Percentiles rank a stretch among this genome's conserved stretches.
phyloP scores from a whole-genome alignment of 2,797 vertebrate genomes.

The Melanotaenia parkinsoni region DNA sequence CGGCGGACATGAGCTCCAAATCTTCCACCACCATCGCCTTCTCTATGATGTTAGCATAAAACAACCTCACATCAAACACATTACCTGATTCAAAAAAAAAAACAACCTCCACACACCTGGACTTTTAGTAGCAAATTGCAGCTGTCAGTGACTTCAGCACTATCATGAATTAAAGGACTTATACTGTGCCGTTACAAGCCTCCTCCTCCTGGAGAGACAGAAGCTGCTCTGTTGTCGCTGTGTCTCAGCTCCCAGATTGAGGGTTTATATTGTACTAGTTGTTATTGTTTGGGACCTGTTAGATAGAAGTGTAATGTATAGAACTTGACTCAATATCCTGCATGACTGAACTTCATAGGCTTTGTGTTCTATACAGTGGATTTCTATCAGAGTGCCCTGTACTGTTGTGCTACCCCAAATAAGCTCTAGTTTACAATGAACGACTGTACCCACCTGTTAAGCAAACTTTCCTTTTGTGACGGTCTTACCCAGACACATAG shows the following conservation, averaged over 20 bases:
- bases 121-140: conserved; percentile 67
- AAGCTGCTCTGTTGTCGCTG: conserved; percentile 53
- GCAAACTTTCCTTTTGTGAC: conserved; percentile 45
- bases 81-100: conserved; percentile 28
- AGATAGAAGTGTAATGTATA: conserved; percentile 78
- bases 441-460: conserved; percentile 61
- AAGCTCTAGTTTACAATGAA: conserved; percentile 57
- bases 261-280: conserved; percentile 51
- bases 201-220: conserved; percentile 59
- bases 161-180: conserved; percentile 51
- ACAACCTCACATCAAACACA: conserved; percentile 11
- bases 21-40: conserved; percentile 64
- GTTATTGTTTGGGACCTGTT: conserved; percentile 65
- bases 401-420: conserved; percentile 51
- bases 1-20: conserved; percentile 86
- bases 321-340: conserved; percentile 74
- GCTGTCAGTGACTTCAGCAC: conserved; percentile 43
- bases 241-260: conserved; percentile 51
- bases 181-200: conserved; percentile 70
- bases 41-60: conserved; percentile 57
- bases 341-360: conserved; percentile 72
- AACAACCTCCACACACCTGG: conserved; percentile 28
- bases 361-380: conserved; percentile 77
- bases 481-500: conserved; percentile 24
- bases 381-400: conserved; percentile 73